These are phyloP conservation scores for Sebastes paucispinis DNA, from an alignment of 2,797 vertebrate species.

Conservation along the genomic window DNA sequence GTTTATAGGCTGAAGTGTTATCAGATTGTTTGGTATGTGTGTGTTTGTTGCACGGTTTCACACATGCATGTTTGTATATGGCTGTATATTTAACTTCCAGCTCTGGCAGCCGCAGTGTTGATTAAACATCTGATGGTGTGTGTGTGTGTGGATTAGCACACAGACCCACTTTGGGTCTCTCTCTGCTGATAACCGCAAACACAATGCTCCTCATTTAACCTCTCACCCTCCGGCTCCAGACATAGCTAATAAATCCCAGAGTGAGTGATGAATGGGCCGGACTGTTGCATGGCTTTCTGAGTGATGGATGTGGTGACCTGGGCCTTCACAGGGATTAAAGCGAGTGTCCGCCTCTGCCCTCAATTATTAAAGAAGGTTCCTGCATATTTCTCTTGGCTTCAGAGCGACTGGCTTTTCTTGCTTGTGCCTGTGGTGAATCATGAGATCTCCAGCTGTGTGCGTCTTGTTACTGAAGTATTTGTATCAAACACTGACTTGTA, in stretches of 20 bases:
- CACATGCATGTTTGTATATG: constrained; percentile 34
- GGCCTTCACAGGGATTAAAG: constrained; percentile 59
- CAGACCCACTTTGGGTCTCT: constrained; percentile 46
- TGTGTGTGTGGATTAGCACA: constrained; percentile 36
- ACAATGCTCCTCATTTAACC: constrained; percentile 72
- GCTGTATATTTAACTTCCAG: constrained; percentile 47
- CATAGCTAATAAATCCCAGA: constrained; percentile 74
- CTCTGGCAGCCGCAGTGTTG: constrained; percentile 30
- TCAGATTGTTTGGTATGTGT: constrained; percentile 7
- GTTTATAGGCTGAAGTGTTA: neutral
- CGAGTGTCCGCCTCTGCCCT: constrained; percentile 56
- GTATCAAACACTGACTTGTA: constrained; percentile 6
- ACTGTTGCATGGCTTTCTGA: constrained; percentile 50
- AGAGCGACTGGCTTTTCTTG: neutral
- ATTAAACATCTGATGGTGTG: constrained; percentile 45
- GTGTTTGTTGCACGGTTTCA: constrained; percentile 3
- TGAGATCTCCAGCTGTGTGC: constrained; percentile 19
- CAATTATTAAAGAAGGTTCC: constrained; percentile 65
- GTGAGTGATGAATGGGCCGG: constrained; percentile 65
- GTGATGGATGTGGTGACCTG: constrained; percentile 63
- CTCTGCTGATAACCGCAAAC: constrained; percentile 63
- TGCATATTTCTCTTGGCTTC: constrained; percentile 54
- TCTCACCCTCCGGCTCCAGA: constrained; percentile 57
- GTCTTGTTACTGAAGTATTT: neutral
- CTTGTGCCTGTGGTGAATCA: constrained; percentile 22